phyloP scores from a whole-genome alignment of 2,113 vertebrate species.

The Peromyscus californicus region DNA sequence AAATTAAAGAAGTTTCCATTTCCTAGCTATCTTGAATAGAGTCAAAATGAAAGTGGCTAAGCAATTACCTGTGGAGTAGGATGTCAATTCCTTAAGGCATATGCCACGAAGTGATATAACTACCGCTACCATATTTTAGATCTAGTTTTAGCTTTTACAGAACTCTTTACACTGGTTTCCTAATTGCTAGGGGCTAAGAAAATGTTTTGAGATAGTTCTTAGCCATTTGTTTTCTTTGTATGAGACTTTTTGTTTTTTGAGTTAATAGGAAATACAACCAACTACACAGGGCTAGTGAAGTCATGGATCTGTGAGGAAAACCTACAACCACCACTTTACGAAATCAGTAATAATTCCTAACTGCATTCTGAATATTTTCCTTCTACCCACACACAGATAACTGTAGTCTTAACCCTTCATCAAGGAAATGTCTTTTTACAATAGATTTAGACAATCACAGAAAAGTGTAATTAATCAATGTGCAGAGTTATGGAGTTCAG shows the following conservation, averaged over 20 bases:
- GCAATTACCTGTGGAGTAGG: too few relatives aligned
- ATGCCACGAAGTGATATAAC: background rate
- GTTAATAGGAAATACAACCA: background rate
- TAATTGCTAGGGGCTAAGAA: background rate
- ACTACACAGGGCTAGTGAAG: background rate
- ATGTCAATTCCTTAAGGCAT: rapidly evolving
- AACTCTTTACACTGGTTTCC: background rate
- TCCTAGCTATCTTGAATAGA: background rate
- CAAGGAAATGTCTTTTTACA: background rate
- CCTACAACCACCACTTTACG: background rate
- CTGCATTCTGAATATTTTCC: background rate
- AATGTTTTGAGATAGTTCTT: background rate
- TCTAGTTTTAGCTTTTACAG: background rate
- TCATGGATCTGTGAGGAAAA: background rate
- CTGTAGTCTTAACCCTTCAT: background rate
- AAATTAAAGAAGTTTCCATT: background rate
- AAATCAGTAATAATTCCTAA: background rate
- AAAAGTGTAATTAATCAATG: background rate
- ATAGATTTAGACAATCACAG: background rate
- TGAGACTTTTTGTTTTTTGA: background rate
- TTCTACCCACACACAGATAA: background rate
- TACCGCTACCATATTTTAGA: background rate
- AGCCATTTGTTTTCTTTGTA: background rate
- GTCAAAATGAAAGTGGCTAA: background rate
- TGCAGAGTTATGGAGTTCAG: background rate